A percentile compares a stretch with the other conserved stretches of the same genome.
Conservation (phyloP, 2,113 vertebrate species). For the Helogale parvula region DNA sequence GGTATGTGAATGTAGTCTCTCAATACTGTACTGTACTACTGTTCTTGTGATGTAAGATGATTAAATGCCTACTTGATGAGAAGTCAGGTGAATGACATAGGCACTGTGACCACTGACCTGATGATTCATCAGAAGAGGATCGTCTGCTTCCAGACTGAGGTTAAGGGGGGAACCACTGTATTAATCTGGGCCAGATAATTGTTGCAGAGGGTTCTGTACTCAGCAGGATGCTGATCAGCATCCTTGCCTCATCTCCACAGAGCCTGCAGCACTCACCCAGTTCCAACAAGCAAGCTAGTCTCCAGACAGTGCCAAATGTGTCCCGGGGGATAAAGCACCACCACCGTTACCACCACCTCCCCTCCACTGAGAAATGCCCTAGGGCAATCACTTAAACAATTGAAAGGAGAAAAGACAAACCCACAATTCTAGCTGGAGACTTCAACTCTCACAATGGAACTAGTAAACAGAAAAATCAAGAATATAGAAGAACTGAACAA, state of each 20-base stretch:
- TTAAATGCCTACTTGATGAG: not conserved
- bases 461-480: not conserved
- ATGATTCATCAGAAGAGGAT: not conserved
- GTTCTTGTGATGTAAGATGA: not conserved
- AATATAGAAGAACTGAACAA: not conserved
- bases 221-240: not conserved
- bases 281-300: not conserved
- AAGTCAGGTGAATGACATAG: not conserved
- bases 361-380: not conserved
- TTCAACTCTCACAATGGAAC: not conserved
- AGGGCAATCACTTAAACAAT: not conserved
- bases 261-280: not conserved
- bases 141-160: not conserved
- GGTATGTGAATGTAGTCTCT: not conserved
- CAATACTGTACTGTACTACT: not conserved
- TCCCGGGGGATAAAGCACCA: not conserved
- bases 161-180: not conserved
- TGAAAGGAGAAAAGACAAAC: constrained; percentile 21
- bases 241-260: not conserved
- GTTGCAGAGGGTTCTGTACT: not conserved
- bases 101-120: not conserved
- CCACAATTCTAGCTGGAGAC: not conserved
- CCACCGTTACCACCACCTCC: not conserved
- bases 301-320: not conserved
- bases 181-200: not conserved